These are phyloP conservation scores for Thysanoteuthis rhombus DNA, from an alignment of 2,888 invertebrate species.

Conservation along the genomic window DNA sequence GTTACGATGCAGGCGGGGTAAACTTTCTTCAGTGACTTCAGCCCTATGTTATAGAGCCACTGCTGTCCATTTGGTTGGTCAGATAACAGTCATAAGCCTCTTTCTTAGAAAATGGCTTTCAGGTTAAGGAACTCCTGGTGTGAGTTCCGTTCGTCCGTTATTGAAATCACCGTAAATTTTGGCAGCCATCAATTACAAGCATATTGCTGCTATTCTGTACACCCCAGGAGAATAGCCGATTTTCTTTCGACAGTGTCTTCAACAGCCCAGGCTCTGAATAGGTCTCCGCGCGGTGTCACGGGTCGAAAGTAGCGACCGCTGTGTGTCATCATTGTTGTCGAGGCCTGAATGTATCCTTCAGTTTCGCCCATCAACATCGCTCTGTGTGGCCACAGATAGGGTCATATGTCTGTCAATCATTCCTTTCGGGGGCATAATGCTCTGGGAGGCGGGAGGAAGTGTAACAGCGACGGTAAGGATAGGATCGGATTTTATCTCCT, in stretches of 20 bases:
- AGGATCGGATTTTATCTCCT: neutral
- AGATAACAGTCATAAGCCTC: neutral
- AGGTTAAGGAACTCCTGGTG: slow-evolving; percentile 12
- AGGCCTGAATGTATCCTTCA: neutral
- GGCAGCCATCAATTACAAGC: neutral
- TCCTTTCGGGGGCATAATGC: neutral
- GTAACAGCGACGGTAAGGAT: neutral
- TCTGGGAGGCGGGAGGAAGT: neutral
- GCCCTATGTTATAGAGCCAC: neutral
- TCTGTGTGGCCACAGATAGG: neutral
- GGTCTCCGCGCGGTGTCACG: neutral
- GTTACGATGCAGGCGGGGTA: neutral
- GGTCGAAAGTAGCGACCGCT: neutral
- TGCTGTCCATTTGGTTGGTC: neutral
- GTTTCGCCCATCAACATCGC: neutral
- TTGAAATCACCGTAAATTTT: slow-evolving; percentile 12
- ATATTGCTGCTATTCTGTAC: neutral
- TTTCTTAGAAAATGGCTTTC: neutral
- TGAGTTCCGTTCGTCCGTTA: neutral
- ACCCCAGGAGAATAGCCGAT: neutral
- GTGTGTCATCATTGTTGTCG: slow-evolving; percentile 12
- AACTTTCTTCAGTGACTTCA: neutral
- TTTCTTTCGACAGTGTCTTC: neutral
- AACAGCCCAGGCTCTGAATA: neutral
- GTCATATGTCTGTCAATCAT: slow-evolving; percentile 12